These are phyloP conservation scores for Poecile atricapillus DNA, from an alignment of 2,113 vertebrate genomes.

Conservation along the genomic window DNA sequence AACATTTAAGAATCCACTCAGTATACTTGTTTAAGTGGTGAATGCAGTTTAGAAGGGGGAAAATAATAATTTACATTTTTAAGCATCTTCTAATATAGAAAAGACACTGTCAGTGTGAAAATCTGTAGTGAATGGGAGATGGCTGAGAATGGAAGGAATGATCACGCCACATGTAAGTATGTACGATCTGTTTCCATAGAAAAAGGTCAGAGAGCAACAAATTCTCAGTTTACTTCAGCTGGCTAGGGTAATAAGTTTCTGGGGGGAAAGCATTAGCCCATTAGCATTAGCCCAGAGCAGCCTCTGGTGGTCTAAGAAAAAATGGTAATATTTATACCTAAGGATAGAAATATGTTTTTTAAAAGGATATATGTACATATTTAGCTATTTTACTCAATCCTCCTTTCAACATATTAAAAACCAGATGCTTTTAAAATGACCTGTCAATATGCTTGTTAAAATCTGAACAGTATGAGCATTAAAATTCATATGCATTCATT, in stretches of 20 bases:
- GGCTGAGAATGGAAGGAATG: neutral
- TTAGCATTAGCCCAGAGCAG: slow-evolving; percentile 55
- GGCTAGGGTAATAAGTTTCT: neutral
- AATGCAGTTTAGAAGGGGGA: neutral
- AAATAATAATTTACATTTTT: slow-evolving; percentile 40
- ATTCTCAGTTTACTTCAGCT: slow-evolving; percentile 10
- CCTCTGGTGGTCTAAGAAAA: slow-evolving; percentile 71
- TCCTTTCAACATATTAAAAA: slow-evolving; percentile 69
- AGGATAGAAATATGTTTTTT: slow-evolving; percentile 57
- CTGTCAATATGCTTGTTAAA: slow-evolving; percentile 72
- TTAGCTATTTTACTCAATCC: slow-evolving; percentile 71
- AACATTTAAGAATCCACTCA: neutral
- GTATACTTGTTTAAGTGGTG: neutral
- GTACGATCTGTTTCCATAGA: neutral
- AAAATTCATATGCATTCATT: slow-evolving; percentile 77
- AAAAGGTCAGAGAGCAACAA: slow-evolving; percentile 27
- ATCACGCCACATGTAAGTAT: neutral
- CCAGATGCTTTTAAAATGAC: slow-evolving; percentile 73
- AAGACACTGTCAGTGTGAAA: neutral
- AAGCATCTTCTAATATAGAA: slow-evolving; percentile 8
- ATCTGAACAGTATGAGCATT: slow-evolving; percentile 72
- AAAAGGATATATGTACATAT: slow-evolving; percentile 68
- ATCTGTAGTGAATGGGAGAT: slow-evolving; percentile 8
- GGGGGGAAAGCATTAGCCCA: slow-evolving; percentile 39
- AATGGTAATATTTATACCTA: slow-evolving; percentile 45